Evolutionary conservation across 2,888 invertebrate genomes (phyloP), one percentile per base, ranked within the genome.

Genomic region (Hetaerina titia): DNA sequence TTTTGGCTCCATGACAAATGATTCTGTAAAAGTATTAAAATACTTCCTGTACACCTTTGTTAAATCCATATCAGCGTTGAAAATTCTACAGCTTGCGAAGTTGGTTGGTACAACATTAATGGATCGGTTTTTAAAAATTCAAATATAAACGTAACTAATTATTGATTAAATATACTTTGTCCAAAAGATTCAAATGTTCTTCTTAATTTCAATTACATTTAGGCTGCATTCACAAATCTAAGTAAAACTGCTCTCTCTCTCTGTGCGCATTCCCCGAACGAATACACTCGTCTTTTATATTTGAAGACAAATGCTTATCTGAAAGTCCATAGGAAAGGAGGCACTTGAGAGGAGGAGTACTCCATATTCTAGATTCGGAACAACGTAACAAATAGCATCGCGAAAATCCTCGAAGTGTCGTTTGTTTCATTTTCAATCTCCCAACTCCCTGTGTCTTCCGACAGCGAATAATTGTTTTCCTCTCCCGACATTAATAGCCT

Each of bases 351-450:
- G 15, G 31, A 25, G 25, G 13, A 4, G 13, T 8, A 81, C 81
- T 81, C 81, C 81, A 81, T 81, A 31, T 81, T 81, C 81, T 31
- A 25, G 81, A 81, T 31, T 25, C 81, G 25, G 81, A 4, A 31
- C 81, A 31, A 69, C 81, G 81, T 81, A 81, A 81, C 81, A 25
- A 81, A 81, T 81, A 15, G 31, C 31, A 81, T 81, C 31, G 81
- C n/a, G 81, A 81, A 81, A 81, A 81, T 81, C 81, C 81, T 81
- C 81, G 22, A 81, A 81, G 81, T 81, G 81, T 81, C 81, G 81
- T 81, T 81, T 81, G 81, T 81, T 81, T 81, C 81, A 81, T 81
- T 81, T 81, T 81, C 81, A 81, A 81, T 81, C 81, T 81, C 81
- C 81, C 81, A 31, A 9, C 31, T 31, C 31, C 81, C 31, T n/a